Evolutionary conservation across 1,140 invertebrate genomes (phyloP).

Genomic region (Battus philenor): DNA sequence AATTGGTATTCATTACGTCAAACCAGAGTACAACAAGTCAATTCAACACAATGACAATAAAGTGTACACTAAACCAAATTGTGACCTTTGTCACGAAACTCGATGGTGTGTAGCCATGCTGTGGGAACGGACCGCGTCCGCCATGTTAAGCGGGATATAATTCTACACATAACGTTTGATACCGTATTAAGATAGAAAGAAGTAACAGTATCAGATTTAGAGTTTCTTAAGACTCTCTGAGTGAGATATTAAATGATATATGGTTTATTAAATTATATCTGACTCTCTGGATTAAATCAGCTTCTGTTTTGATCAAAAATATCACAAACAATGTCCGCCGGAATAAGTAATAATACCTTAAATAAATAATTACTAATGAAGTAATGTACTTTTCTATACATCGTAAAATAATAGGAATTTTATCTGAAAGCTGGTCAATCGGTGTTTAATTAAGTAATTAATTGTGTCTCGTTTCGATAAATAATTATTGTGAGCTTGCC

Average conservation of each 20-base stretch:
- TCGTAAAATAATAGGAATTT: no score
- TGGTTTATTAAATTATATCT: no score
- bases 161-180: conserved; percentile 26
- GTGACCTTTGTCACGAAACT: conserved; percentile 33
- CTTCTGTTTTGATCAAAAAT: background rate
- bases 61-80: conserved; percentile 22
- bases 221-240: no score
- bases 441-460: background rate
- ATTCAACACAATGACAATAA: conserved; percentile 12
- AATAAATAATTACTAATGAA: background rate
- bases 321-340: no score
- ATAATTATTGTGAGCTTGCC: conserved; percentile 25
- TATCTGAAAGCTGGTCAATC: background rate
- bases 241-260: no score
- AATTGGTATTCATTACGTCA: conserved; percentile 10
- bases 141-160: conserved; percentile 21
- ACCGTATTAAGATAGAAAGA: conserved; percentile 29
- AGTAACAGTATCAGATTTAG: no score
- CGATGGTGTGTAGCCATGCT: conserved; percentile 24
- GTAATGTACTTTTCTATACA: background rate
- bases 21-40: conserved; percentile 1
- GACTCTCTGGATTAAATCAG: no score
- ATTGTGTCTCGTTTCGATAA: background rate
- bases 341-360: background rate
- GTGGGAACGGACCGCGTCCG: conserved; percentile 25